Evolutionary conservation across 2,888 invertebrate species (phyloP), one percentile per base, ranked within the genome.

Genomic region (Nephrotoma appendiculata): DNA sequence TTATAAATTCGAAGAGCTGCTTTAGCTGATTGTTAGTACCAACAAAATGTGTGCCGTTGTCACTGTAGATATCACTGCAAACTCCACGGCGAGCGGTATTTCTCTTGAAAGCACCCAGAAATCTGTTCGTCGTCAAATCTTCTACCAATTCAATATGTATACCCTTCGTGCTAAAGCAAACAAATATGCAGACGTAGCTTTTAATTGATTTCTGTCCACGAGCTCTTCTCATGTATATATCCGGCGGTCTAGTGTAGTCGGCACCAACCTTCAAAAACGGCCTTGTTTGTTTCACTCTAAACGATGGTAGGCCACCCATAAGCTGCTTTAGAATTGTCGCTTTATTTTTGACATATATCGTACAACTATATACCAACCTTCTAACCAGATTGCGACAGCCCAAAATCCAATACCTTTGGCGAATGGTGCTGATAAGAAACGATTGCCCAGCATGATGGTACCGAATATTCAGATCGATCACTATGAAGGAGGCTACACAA

Each of bases 251-350:
- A 2, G 87, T 88, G 84, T 88, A 88, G 86, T 89, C 89, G 3
- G 88, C 44, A 0, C 88, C 88, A n/a, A 86, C 86, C 5, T 86
- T 84, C 9, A 57, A 7, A 57, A 89, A 89, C 19, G 88, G 88
- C 12, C 86, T 71, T 12, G 85, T 45, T 86, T 71, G 85, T 2
- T 15, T 12, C 9, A 85, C 85, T 86, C 87, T 43, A 41, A 19
- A 41, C 12, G 12, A n/a, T 5, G 89, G 89, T 19, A 89, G 86
- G 87, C 89, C 86, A 7, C 88, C 88, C 89, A 90, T 89, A 5
- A 88, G 15, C 42, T 88, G 88, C 2, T 86, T n/a, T 5, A 12
- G n/a, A 1, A 44, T 7, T 7, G 7, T 12, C 41, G 71, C 84
- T 6, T 52, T 71, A 2, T 83, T 15, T 31, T 86, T 41, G 41